Evolutionary conservation across 2,113 vertebrate genomes (phyloP), one percentile per base, ranked within the genome.

Genomic region (Erpornis zantholeuca): DNA sequence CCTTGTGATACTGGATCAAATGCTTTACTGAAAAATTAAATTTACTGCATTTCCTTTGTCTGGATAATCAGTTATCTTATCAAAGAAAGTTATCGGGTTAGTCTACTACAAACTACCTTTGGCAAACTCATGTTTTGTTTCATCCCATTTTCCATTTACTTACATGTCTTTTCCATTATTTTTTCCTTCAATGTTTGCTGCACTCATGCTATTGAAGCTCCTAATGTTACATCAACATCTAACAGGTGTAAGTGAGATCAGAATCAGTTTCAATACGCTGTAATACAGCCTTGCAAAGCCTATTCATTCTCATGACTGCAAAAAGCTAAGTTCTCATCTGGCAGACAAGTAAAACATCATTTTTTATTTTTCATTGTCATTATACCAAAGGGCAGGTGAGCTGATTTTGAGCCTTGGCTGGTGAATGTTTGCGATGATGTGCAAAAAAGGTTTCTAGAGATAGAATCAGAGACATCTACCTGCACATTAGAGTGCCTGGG

Each of bases 391-490:
- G 92, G 90, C 91, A 94, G 86, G 88, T 69, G 78, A 82, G 72
- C 72, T 94, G 88, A 81, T 86, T 93, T 71, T 86, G 82, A 92
- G 93, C 79, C 57, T 82, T 93, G 84, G n/a, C 82, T 94, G 59
- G 54, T 88, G 56, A 84, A 61, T 49, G 56, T 86, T 92, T 6
- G 2, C 6, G 21, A 5, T 57, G 79, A 79, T 94, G 87, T 95
- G 84, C 82, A 72, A 76, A 93, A 38, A 84, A 42, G 57, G 36
- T 82, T 95, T 95, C 92, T 96, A 56, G 94, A 96, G 96, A 98
- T 97, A 97, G 96, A 98, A 98, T 98, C 98, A 92, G 96, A 98
- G 97, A 97, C 97, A 97, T 98, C 96, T 98, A 98, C 97, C 98
- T 98, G 97, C 96, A 95, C 97, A 91, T 95, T 97, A 96, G 96